phyloP scores from a whole-genome alignment of 2,888 invertebrate species.

The Teleiodes luculella region DNA sequence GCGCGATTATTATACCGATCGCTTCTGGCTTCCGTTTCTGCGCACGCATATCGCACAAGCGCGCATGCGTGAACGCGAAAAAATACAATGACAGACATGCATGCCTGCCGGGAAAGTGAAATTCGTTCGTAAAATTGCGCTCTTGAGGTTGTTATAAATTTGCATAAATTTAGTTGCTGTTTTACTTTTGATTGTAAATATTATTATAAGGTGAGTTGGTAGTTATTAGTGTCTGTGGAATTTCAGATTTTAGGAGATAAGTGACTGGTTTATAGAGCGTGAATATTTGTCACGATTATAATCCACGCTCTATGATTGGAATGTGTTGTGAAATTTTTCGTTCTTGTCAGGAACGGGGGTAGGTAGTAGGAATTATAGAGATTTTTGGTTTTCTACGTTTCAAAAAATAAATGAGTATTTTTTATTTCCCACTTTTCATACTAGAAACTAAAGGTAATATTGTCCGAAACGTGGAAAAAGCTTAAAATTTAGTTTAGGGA shows the following conservation, averaged over 20 bases:
- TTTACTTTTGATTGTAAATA: conserved; percentile 1
- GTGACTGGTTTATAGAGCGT: not conserved
- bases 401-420: too few relatives aligned
- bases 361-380: too few relatives aligned
- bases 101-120: conserved; percentile 49
- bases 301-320: too few relatives aligned
- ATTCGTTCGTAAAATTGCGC: conserved; percentile 28
- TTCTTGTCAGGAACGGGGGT: too few relatives aligned
- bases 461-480: too few relatives aligned
- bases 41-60: conserved; percentile 53
- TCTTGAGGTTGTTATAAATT: conserved; percentile 3
- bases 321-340: too few relatives aligned
- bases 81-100: conserved; percentile 47
- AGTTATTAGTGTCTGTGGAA: not conserved
- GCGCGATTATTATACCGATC: conserved; percentile 17
- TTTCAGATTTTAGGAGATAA: not conserved
- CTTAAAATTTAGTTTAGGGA: too few relatives aligned
- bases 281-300: not conserved
- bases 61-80: conserved; percentile 37
- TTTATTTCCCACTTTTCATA: too few relatives aligned
- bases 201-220: not conserved
- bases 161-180: not conserved
- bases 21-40: conserved; percentile 61
- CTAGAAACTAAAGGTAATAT: too few relatives aligned
- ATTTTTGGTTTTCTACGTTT: too few relatives aligned